phyloP scores from a whole-genome alignment of 2,113 vertebrate genomes.

The Calyptommatus sinebrachiatus region DNA sequence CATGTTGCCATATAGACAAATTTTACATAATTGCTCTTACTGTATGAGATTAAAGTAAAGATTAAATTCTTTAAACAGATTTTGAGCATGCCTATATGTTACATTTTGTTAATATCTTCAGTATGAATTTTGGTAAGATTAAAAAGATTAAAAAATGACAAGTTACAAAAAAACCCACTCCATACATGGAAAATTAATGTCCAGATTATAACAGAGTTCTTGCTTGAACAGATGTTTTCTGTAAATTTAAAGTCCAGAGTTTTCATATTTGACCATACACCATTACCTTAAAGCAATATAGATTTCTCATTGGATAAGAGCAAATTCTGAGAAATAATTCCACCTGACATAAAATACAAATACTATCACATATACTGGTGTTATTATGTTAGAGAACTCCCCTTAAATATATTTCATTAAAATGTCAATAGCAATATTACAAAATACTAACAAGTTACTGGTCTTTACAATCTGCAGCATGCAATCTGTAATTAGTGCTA shows the following conservation, averaged over 20 bases:
- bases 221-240: neutral
- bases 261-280: neutral
- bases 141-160: rapidly evolving
- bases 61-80: neutral
- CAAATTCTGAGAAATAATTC: neutral
- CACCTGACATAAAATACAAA: neutral
- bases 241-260: neutral
- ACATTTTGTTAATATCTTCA: neutral
- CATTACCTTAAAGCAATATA: neutral
- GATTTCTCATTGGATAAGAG: neutral
- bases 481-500: too few relatives aligned
- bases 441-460: neutral
- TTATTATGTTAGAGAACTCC: neutral
- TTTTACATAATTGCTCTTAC: neutral
- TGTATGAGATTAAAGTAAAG: neutral
- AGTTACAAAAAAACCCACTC: rapidly evolving
- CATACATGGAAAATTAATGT: rapidly evolving
- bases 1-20: neutral
- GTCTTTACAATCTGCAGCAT: too few relatives aligned
- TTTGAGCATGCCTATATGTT: neutral
- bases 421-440: neutral
- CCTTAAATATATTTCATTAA: neutral
- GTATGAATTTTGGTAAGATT: constrained; percentile 26
- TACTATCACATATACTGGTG: neutral
- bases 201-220: neutral